Base-by-base conservation (phyloP, 1,140 invertebrate genomes). In the Solenopsis invicta region DNA sequence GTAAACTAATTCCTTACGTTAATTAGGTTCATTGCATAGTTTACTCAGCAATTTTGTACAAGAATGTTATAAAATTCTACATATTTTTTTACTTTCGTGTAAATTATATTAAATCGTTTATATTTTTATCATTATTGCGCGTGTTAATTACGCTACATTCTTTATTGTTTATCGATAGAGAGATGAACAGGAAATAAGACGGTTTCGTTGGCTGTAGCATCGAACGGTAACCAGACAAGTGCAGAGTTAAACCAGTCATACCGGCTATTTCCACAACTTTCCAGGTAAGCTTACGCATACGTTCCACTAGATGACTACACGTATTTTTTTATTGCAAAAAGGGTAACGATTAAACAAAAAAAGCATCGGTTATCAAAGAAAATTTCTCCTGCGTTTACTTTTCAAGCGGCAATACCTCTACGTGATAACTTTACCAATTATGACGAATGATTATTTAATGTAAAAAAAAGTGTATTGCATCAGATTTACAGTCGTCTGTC, bases 261-360 rank as follows among this genome's bases (percentile, higher is more conserved):
- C 50, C 77, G 48, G 34, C 62, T 54, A 80, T 18, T 54, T 69
- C 21, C n/a, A 4, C 13, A 48, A 67, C 34, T 21, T 69, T 67
- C 24, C 62, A 80, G 45, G 29, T 67, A 80, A 80, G 18, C 34
- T 69, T 56, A 41, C 3, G 0, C 21, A 56, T 34, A 56, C 48
- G n/a, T 54, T 71, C 64, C 62, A 81, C 77, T 54, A 81, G 64
- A 71, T 81, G 48, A 69, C 77, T 69, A 18, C 21, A 54, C 29
- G 13, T 54, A 80, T 48, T 64, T 62, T 48, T 76, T 72, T 34
- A 72, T 34, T 72, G 52, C 9, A 48, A 2, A 0, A 6, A 54
- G 10, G 4, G 18, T 24, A 41, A 37, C 37, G 16, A 52, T 37
- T 37, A 12, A 37, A 37, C 21, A 66, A 21, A 0, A 21, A 0